These are phyloP conservation scores for Sclerodermus sp. DNA, from an alignment of 2,888 invertebrate species.

Conservation along the genomic window DNA sequence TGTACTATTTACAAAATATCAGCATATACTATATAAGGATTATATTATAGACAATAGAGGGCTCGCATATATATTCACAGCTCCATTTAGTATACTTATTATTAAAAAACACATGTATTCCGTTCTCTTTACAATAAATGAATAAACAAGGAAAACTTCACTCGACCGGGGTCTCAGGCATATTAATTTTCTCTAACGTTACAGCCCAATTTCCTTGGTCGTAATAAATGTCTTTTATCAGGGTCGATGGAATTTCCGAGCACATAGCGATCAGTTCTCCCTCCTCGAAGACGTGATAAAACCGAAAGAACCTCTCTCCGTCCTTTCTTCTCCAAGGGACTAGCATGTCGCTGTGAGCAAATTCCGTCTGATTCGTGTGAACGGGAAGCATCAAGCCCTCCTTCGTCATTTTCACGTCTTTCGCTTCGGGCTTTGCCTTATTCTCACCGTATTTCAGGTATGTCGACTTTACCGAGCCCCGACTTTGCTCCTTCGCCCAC, in stretches of 20 bases:
- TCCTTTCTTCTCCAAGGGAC: constrained; percentile 91
- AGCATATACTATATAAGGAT: constrained; percentile 14
- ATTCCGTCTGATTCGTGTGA: constrained; percentile 89
- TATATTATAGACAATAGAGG: constrained; percentile 24
- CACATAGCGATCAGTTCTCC: constrained; percentile 76
- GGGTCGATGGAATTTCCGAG: constrained; percentile 59
- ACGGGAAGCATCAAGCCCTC: constrained; percentile 66
- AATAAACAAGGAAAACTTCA: no score
- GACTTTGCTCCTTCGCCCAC: constrained; percentile 91
- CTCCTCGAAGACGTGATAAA: constrained; percentile 91
- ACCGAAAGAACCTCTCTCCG: constrained; percentile 69
- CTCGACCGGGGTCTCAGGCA: no score
- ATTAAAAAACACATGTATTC: constrained; percentile 34
- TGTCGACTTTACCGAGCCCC: constrained; percentile 66
- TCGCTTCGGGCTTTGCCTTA: constrained; percentile 58
- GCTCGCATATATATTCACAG: constrained; percentile 22
- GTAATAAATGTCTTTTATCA: constrained; percentile 75
- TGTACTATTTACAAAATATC: constrained; percentile 24
- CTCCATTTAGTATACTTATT: constrained; percentile 30
- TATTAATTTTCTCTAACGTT: constrained; percentile 69
- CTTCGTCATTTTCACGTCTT: constrained; percentile 26
- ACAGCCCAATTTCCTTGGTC: constrained; percentile 98
- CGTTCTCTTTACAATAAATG: constrained; percentile 35
- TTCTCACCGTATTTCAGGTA: constrained; percentile 66
- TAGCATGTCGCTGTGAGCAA: constrained; percentile 85